Conservation (phyloP, 1,140 invertebrate species). For the Tetragonula clypearis region DNA sequence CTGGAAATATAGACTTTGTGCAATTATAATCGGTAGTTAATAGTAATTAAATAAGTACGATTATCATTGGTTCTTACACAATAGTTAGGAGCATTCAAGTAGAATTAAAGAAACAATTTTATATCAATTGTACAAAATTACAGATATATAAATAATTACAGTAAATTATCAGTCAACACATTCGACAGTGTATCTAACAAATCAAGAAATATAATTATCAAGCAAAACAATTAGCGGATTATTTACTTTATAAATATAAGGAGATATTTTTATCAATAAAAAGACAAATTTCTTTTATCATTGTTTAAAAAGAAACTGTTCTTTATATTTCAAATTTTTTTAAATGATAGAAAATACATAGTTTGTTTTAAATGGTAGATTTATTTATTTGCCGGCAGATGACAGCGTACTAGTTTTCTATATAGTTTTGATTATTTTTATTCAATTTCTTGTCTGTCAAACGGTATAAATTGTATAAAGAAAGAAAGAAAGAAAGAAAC, state of each 20-base stretch:
- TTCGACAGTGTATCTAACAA: background rate
- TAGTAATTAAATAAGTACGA: background rate
- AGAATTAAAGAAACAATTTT: background rate
- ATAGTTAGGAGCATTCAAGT: background rate
- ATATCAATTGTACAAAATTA: background rate
- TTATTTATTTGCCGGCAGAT: background rate
- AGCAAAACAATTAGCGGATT: background rate
- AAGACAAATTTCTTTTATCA: background rate
- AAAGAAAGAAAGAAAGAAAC: too few species aligned
- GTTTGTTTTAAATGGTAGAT: background rate
- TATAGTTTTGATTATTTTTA: background rate
- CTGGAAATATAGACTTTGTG: background rate
- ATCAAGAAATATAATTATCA: background rate
- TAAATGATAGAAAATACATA: background rate
- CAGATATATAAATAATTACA: background rate
- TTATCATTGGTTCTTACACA: conserved; percentile 3
- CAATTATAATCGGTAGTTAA: background rate
- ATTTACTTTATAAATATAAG: background rate
- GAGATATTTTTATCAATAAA: background rate
- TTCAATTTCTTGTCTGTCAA: too few species aligned
- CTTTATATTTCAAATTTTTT: background rate
- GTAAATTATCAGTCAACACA: background rate
- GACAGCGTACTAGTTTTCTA: background rate
- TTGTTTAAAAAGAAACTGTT: background rate
- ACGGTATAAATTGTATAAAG: too few species aligned